phyloP scores from a whole-genome alignment of 1,140 invertebrate species.

The Coptotermes formosanus region DNA sequence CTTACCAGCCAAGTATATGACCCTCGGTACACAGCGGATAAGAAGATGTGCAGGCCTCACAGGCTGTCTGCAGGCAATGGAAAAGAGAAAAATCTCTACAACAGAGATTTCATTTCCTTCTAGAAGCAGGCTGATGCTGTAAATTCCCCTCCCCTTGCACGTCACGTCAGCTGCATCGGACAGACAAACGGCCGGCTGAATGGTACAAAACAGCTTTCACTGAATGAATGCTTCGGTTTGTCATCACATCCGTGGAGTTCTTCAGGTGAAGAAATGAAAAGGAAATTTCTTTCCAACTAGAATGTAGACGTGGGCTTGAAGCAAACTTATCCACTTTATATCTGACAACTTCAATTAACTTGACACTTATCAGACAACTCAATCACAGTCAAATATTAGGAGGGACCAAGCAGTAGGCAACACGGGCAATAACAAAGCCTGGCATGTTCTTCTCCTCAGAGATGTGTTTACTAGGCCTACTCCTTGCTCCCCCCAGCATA shows the following conservation, averaged over 20 bases:
- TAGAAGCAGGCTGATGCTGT: background rate
- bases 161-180: background rate
- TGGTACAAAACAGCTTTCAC: background rate
- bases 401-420: too few relatives aligned
- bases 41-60: too few relatives aligned
- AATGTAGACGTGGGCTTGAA: background rate
- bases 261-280: background rate
- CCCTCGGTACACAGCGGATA: too few relatives aligned
- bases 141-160: background rate
- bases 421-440: too few relatives aligned
- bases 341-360: slow-evolving; percentile 12
- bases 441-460: too few relatives aligned
- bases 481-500: too few relatives aligned
- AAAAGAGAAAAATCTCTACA: background rate
- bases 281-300: background rate
- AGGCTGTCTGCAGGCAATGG: too few relatives aligned
- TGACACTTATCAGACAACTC: background rate
- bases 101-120: background rate
- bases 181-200: background rate
- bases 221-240: background rate
- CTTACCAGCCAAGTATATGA: too few relatives aligned
- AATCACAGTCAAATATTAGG: too few relatives aligned
- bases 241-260: background rate
- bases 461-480: too few relatives aligned
- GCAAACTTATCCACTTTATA: background rate